Conservation (phyloP, 2,888 invertebrate species). For the Orthonevra nobilis region DNA sequence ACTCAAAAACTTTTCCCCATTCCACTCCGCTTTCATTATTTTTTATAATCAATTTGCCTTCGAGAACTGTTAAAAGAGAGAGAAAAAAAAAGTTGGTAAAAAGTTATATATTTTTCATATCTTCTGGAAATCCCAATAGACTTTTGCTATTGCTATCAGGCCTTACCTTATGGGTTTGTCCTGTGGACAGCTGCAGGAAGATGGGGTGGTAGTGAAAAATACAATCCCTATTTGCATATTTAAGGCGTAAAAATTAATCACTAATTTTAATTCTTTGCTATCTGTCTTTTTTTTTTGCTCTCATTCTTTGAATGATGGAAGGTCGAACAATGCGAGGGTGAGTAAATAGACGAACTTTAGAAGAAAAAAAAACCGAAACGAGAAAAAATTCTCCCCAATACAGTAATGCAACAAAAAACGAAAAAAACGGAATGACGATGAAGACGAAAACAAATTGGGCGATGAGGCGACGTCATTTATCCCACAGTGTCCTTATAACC, state of each 20-base stretch:
- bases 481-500: constrained; percentile 66
- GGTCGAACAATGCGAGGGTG: constrained; percentile 40
- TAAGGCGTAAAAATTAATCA: constrained; percentile 58
- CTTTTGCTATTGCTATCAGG: background rate
- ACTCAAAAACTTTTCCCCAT: constrained; percentile 14
- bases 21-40: background rate
- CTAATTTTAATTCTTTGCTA: constrained; percentile 51
- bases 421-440: constrained; percentile 41
- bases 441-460: constrained; percentile 69
- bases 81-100: constrained; percentile 11
- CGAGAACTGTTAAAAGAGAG: constrained; percentile 20
- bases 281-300: constrained; percentile 35
- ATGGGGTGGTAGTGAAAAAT: constrained; percentile 24
- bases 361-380: constrained; percentile 7
- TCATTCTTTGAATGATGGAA: constrained; percentile 51
- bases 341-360: constrained; percentile 49
- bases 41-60: constrained; percentile 50
- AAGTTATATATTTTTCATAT: constrained; percentile 25
- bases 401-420: constrained; percentile 33
- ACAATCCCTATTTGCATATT: constrained; percentile 49
- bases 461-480: constrained; percentile 69
- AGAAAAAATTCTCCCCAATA: constrained; percentile 48
- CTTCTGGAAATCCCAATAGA: constrained; percentile 43
- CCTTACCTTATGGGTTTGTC: constrained; percentile 30
- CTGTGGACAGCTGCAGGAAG: constrained; percentile 38